Evolutionary conservation across 2,888 invertebrate genomes (phyloP).

Genomic region (Oscheius sp.): DNA sequence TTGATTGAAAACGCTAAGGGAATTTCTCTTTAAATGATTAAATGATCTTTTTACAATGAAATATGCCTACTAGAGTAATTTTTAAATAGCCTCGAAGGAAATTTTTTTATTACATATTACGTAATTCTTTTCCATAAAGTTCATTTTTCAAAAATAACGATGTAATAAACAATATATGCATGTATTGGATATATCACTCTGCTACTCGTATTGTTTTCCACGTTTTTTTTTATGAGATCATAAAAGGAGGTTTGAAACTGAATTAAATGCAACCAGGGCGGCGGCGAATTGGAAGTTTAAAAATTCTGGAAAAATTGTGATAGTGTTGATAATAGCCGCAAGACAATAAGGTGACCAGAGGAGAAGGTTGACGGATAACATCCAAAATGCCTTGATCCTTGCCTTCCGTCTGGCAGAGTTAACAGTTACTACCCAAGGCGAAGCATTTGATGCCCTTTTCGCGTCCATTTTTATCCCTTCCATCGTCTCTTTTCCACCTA

Average conservation of each 20-base stretch:
- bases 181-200: constrained; percentile 14
- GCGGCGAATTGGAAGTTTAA: constrained; percentile 50
- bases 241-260: constrained; percentile 50
- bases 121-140: neutral
- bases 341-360: constrained; percentile 56
- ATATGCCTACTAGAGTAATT: neutral
- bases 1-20: neutral
- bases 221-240: too few relatives aligned
- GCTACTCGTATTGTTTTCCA: constrained; percentile 1
- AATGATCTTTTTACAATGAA: neutral
- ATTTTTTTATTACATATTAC: neutral
- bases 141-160: too few relatives aligned
- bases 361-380: constrained; percentile 53
- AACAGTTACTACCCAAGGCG: constrained; percentile 42
- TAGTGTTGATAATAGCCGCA: constrained; percentile 44
- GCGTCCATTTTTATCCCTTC: neutral
- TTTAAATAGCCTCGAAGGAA: too few relatives aligned
- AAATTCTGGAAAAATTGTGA: constrained; percentile 36
- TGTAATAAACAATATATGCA: neutral
- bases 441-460: constrained; percentile 1
- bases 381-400: constrained; percentile 51
- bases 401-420: constrained; percentile 44
- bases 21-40: neutral
- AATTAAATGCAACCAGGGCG: constrained; percentile 53
- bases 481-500: constrained; percentile 15